Evolutionary conservation across 2,113 vertebrate genomes (phyloP).

Genomic region (Zapornia atra): DNA sequence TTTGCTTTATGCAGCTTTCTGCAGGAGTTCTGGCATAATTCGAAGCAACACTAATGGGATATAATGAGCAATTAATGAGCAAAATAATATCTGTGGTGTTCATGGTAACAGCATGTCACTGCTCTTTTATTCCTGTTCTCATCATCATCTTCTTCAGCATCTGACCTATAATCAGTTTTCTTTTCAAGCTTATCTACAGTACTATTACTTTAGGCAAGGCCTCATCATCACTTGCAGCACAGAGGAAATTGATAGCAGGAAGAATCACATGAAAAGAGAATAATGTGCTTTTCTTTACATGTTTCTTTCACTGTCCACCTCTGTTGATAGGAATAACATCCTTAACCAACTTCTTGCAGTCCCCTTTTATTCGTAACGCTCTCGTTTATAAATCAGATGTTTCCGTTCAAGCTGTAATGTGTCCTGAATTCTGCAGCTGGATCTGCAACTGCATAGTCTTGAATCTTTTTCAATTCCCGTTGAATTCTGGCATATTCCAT

Average conservation of each 20-base stretch:
- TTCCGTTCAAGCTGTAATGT: not conserved
- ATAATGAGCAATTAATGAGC: slow-evolving; percentile 61
- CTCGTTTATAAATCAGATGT: not conserved
- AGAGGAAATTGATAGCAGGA: not conserved
- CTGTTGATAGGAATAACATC: not conserved
- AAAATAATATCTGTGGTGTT: slow-evolving; percentile 61
- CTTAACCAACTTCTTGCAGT: not conserved
- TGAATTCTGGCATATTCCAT: not conserved
- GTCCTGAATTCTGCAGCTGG: not conserved
- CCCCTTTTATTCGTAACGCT: not conserved
- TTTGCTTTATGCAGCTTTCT: slow-evolving; percentile 35
- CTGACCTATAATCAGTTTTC: slow-evolving; percentile 53
- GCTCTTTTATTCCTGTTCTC: slow-evolving; percentile 49
- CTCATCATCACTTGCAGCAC: not conserved
- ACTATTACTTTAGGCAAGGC: slow-evolving; percentile 22
- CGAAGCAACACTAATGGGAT: slow-evolving; percentile 31
- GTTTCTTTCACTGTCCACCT: not conserved
- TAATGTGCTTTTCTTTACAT: not conserved
- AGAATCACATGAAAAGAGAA: not conserved
- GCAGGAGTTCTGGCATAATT: slow-evolving; percentile 5
- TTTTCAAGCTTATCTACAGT: slow-evolving; percentile 17
- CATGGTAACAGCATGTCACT: slow-evolving; percentile 41
- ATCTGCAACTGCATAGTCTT: fast-evolving
- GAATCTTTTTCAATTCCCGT: not conserved
- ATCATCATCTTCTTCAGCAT: not conserved